Evolutionary conservation across 1,140 invertebrate genomes (phyloP).

Genomic region (Harpegnathos saltator): DNA sequence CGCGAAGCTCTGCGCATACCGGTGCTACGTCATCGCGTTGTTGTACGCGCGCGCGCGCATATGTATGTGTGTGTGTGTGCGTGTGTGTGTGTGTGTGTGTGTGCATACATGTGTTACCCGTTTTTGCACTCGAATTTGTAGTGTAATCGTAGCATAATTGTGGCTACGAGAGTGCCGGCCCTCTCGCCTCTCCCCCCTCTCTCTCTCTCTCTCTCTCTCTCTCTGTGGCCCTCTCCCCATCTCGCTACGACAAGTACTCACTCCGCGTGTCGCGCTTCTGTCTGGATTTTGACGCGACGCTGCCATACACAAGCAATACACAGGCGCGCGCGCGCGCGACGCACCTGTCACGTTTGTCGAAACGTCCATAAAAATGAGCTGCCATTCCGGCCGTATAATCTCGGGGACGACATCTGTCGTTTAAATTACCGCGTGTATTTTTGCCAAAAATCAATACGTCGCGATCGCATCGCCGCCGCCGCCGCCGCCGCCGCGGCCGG

Average conservation of each 20-base stretch:
- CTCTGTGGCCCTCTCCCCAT: too few species aligned
- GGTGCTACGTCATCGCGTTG: slow-evolving; percentile 24
- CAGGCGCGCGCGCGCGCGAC: slow-evolving; percentile 4
- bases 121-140: slow-evolving; percentile 35
- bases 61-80: too few species aligned
- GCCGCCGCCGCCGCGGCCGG: not conserved
- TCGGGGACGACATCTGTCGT: slow-evolving; percentile 47
- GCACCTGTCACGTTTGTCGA: slow-evolving; percentile 53
- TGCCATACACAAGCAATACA: slow-evolving; percentile 14
- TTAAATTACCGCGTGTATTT: slow-evolving; percentile 62
- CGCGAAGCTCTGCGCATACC: not conserved
- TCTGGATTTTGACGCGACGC: slow-evolving; percentile 47
- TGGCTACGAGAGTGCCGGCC: not conserved
- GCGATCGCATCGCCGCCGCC: slow-evolving; percentile 12
- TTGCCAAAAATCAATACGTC: slow-evolving; percentile 59
- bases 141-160: slow-evolving; percentile 47
- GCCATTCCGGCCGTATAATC: slow-evolving; percentile 51
- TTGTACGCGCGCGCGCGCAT: too few species aligned
- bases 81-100: too few species aligned
- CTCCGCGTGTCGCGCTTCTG: slow-evolving; percentile 37
- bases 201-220: too few species aligned
- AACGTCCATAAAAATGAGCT: slow-evolving; percentile 61
- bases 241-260: slow-evolving; percentile 24
- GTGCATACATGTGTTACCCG: not conserved
- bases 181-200: too few species aligned